Conservation (phyloP, 2,797 vertebrate species). For the Sebastes hopkinsi region DNA sequence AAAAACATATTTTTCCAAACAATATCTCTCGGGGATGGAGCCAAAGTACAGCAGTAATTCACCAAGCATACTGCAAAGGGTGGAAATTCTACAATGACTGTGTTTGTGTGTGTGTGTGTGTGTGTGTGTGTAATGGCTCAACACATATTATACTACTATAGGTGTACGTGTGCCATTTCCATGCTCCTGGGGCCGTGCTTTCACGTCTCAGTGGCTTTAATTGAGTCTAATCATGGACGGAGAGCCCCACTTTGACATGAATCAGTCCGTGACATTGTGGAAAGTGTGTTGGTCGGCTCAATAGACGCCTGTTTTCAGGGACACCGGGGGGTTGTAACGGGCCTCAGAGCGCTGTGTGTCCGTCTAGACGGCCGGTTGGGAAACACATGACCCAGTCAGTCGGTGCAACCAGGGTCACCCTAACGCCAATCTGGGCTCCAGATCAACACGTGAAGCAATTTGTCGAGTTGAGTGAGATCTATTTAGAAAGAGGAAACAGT, state of each 20-base stretch:
- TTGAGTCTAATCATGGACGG: conserved; percentile 28
- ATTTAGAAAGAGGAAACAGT: conserved; percentile 24
- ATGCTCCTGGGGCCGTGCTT: conserved; percentile 10
- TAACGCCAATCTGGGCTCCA: conserved; percentile 10
- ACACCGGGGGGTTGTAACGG: background rate
- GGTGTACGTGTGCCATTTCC: conserved; percentile 36
- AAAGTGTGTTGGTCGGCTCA: conserved; percentile 58
- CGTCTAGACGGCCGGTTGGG: conserved; percentile 12
- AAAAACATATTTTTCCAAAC: conserved; percentile 19
- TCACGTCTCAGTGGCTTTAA: conserved; percentile 45
- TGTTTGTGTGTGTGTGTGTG: conserved; percentile 7
- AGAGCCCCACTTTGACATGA: conserved; percentile 49
- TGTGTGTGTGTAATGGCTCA: background rate
- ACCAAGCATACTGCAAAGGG: background rate
- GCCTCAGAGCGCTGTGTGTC: conserved; percentile 6
- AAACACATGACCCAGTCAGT: conserved; percentile 60
- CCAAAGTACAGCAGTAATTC: conserved; percentile 1
- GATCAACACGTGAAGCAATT: conserved; percentile 35
- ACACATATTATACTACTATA: background rate
- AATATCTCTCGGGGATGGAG: background rate
- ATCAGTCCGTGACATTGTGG: conserved; percentile 57
- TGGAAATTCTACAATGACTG: conserved; percentile 12
- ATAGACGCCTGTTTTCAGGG: conserved; percentile 52
- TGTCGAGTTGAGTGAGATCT: conserved; percentile 26
- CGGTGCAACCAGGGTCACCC: background rate